phyloP scores from a whole-genome alignment of 2,113 vertebrate species.

The Calidris pugnax region DNA sequence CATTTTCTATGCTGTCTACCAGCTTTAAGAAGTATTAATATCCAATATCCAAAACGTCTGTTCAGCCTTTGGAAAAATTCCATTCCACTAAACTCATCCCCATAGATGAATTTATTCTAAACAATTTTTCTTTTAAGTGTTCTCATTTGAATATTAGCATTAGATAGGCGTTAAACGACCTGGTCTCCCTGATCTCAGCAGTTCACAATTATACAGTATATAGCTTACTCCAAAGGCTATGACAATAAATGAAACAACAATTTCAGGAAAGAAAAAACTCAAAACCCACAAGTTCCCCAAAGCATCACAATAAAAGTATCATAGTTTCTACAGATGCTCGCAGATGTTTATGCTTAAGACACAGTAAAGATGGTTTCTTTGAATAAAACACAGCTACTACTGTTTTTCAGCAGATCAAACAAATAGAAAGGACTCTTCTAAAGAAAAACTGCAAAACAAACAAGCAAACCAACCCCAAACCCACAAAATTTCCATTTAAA shows the following conservation, averaged over 20 bases:
- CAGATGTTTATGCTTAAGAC: not conserved
- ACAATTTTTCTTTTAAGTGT: not conserved
- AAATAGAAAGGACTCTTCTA: not conserved
- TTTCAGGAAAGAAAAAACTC: not conserved
- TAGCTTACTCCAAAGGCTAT: not conserved
- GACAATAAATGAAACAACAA: not conserved
- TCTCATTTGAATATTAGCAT: not conserved
- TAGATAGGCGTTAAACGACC: not conserved
- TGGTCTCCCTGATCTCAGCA: not conserved
- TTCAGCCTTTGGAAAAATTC: not conserved
- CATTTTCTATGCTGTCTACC: not conserved
- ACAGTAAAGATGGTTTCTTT: not conserved
- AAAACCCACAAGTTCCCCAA: not conserved
- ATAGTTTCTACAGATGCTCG: not conserved
- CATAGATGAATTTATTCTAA: not conserved
- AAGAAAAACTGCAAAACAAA: not conserved
- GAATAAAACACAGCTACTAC: not conserved
- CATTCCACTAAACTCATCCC: not conserved
- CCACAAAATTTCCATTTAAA: not conserved
- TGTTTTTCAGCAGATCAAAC: not conserved
- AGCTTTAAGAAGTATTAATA: not conserved
- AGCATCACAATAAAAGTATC: not conserved
- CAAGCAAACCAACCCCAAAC: not conserved
- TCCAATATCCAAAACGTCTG: not conserved
- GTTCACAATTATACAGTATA: not conserved